Evolutionary conservation across 2,888 invertebrate genomes (phyloP).

Genomic region (Stegophylla sp.): DNA sequence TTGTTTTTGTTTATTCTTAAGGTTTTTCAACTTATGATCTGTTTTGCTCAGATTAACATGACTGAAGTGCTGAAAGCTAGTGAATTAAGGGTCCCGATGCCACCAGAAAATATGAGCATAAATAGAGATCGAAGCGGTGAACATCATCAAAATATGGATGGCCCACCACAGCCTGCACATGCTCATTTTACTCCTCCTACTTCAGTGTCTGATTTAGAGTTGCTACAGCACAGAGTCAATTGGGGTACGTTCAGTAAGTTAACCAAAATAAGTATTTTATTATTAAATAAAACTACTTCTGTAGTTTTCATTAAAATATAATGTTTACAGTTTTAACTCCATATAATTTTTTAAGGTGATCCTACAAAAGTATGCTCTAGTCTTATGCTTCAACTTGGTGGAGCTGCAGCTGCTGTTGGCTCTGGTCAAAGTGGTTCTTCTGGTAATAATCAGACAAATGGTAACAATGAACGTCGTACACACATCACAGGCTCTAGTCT

Average conservation of each 20-base stretch:
- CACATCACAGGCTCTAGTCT: slow-evolving; percentile 61
- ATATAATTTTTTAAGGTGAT: slow-evolving; percentile 51
- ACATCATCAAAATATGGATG: slow-evolving; percentile 58
- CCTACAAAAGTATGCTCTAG: slow-evolving; percentile 60
- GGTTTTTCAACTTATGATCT: slow-evolving; percentile 55
- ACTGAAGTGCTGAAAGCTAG: slow-evolving; percentile 59
- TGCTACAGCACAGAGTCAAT: slow-evolving; percentile 55
- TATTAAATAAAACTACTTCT: neutral
- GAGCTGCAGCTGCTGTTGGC: slow-evolving; percentile 56
- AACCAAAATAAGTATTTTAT: neutral
- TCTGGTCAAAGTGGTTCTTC: slow-evolving; percentile 54
- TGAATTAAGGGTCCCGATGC: slow-evolving; percentile 58
- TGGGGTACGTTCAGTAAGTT: slow-evolving; percentile 58
- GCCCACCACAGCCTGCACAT: slow-evolving; percentile 55
- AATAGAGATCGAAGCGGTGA: slow-evolving; percentile 56
- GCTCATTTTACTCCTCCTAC: slow-evolving; percentile 58
- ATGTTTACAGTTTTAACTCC: neutral
- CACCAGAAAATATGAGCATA: slow-evolving; percentile 58
- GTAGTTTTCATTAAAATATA: neutral
- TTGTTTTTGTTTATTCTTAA: slow-evolving; percentile 41
- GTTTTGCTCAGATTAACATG: slow-evolving; percentile 59
- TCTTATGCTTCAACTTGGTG: slow-evolving; percentile 60
- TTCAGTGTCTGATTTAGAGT: slow-evolving; percentile 53
- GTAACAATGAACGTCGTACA: slow-evolving; percentile 60
- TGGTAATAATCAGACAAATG: slow-evolving; percentile 55